Evolutionary conservation across 2,797 vertebrate species (phyloP).

Genomic region (Sebastes iracundus): DNA sequence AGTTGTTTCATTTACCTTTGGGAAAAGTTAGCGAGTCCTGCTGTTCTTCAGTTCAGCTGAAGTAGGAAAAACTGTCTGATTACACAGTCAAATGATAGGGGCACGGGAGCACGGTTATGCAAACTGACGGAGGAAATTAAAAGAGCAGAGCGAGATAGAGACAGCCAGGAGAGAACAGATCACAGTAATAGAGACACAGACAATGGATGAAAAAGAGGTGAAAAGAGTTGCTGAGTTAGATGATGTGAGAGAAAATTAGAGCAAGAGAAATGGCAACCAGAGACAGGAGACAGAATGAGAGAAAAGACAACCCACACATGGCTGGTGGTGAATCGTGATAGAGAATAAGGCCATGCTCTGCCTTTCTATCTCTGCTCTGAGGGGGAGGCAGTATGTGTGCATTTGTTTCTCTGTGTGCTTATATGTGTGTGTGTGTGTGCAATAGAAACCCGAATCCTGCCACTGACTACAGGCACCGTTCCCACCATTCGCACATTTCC

Average conservation of each 20-base stretch:
- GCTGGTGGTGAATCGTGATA: slow-evolving; percentile 37
- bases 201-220: not conserved
- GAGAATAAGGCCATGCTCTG: slow-evolving; percentile 37
- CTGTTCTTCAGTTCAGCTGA: not conserved
- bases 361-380: slow-evolving; percentile 47
- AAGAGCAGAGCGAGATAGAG: not conserved
- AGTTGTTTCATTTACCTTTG: not conserved
- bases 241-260: slow-evolving; percentile 3
- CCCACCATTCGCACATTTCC: slow-evolving; percentile 50
- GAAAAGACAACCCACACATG: slow-evolving; percentile 43
- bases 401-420: not conserved
- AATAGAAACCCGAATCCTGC: slow-evolving; percentile 29
- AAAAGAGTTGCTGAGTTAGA: not conserved
- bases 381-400: slow-evolving; percentile 39
- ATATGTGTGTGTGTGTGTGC: not conserved
- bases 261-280: not conserved
- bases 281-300: slow-evolving; percentile 4
- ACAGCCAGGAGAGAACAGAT: not conserved
- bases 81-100: not conserved
- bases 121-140: not conserved
- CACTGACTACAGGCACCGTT: slow-evolving; percentile 31
- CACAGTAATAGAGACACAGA: not conserved
- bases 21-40: not conserved
- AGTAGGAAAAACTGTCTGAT: not conserved
- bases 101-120: not conserved